Evolutionary conservation across 2,797 vertebrate species (phyloP).

Genomic region (Alectoris magna): DNA sequence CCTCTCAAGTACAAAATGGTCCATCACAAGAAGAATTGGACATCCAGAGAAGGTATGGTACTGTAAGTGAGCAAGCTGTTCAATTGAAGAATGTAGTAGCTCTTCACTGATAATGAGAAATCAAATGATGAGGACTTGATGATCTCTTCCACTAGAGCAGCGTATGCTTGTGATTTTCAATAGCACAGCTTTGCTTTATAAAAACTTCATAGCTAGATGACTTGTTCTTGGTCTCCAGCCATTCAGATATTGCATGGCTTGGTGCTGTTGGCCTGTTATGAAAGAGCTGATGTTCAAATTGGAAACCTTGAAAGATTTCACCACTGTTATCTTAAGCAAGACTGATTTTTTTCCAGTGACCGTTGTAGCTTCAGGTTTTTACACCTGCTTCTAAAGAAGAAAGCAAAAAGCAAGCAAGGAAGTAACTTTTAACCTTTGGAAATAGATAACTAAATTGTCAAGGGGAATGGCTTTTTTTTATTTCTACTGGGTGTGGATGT

Average conservation of each 20-base stretch:
- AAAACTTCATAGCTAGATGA: not conserved
- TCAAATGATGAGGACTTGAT: not conserved
- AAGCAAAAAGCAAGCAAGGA: not conserved
- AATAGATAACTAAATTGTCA: not conserved
- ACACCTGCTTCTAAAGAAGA: not conserved
- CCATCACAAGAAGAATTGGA: slow-evolving; percentile 95
- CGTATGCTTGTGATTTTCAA: not conserved
- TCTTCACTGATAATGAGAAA: not conserved
- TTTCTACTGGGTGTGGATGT: not conserved
- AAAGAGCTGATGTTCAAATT: not conserved
- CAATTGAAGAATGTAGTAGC: not conserved
- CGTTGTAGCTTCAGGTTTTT: not conserved
- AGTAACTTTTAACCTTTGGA: not conserved
- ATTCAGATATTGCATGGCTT: not conserved
- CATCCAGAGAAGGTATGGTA: slow-evolving; percentile 91
- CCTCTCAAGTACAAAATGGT: slow-evolving; percentile 93
- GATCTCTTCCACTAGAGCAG: not conserved
- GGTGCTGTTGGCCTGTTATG: not conserved
- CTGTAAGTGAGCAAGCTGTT: not conserved
- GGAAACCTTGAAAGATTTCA: not conserved
- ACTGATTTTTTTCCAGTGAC: slow-evolving; percentile 20
- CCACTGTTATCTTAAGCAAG: not conserved
- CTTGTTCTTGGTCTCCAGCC: not conserved
- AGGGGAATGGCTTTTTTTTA: not conserved
- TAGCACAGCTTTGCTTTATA: not conserved